phyloP scores from a whole-genome alignment of 2,888 invertebrate species.

The Leptinotarsa tumamoca region DNA sequence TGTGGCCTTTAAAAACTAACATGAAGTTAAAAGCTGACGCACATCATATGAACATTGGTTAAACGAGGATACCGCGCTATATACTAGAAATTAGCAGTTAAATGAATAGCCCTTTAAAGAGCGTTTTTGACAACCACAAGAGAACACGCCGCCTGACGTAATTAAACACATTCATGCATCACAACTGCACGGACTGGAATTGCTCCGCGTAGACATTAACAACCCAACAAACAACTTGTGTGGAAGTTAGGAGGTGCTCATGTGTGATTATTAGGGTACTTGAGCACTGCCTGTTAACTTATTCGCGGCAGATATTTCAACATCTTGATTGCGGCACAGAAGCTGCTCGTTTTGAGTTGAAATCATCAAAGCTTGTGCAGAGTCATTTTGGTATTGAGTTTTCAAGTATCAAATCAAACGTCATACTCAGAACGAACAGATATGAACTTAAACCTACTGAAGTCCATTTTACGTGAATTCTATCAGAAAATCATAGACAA shows the following conservation, averaged over 20 bases:
- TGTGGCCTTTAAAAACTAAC: background rate
- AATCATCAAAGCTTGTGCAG: too few relatives aligned
- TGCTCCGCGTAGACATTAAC: constrained; percentile 31
- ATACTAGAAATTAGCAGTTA: constrained; percentile 24
- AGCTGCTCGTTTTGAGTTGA: too few relatives aligned
- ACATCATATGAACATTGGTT: background rate
- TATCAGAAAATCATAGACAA: too few relatives aligned
- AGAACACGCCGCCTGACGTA: constrained; percentile 9
- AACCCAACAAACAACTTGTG: constrained; percentile 23
- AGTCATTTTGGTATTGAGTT: too few relatives aligned
- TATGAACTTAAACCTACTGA: too few relatives aligned
- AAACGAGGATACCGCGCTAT: background rate
- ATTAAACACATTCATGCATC: constrained; percentile 16
- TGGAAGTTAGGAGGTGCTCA: constrained; percentile 7
- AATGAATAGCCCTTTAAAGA: constrained; percentile 27
- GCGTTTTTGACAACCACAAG: constrained; percentile 29
- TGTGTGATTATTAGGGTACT: constrained; percentile 13
- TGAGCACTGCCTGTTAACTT: constrained; percentile 1
- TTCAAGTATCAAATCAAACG: too few relatives aligned
- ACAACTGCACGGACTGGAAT: constrained; percentile 23
- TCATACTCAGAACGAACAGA: too few relatives aligned
- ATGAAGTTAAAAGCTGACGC: background rate
- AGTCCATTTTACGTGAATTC: too few relatives aligned
- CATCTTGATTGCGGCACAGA: background rate
- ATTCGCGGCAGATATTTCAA: background rate